Evolutionary conservation across 2,888 invertebrate genomes (phyloP).

Genomic region (Agrochola lychnidis): DNA sequence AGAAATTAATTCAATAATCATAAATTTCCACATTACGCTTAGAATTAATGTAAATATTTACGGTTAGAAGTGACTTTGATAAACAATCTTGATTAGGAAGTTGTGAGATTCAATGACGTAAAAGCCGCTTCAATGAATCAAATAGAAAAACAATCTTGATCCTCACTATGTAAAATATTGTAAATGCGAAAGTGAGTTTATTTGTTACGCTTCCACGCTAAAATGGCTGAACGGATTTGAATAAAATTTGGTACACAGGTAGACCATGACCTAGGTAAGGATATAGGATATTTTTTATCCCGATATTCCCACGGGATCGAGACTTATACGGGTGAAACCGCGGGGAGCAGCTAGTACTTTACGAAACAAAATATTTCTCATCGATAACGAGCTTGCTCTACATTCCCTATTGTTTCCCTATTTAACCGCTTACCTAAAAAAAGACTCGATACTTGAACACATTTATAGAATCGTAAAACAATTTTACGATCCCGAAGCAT

Average conservation of each 20-base stretch:
- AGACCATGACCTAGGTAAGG: too few species aligned
- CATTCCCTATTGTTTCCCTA: constrained; percentile 58
- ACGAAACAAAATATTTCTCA: neutral
- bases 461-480: constrained; percentile 86
- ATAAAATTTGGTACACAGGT: too few species aligned
- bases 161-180: too few species aligned
- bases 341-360: neutral
- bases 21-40: constrained; percentile 13
- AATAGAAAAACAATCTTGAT: neutral
- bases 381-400: constrained; percentile 28
- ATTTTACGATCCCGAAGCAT: constrained; percentile 82
- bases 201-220: too few species aligned
- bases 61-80: constrained; percentile 14
- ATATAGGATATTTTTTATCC: too few species aligned
- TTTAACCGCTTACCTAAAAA: constrained; percentile 68
- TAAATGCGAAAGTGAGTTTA: too few species aligned
- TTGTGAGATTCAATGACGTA: neutral
- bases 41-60: constrained; percentile 46
- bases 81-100: neutral
- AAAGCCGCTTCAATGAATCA: neutral
- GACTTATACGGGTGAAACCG: too few species aligned
- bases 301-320: too few species aligned
- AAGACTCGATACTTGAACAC: constrained; percentile 77
- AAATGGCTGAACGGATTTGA: too few species aligned
- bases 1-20: constrained; percentile 36